phyloP scores from a whole-genome alignment of 2,113 vertebrate species.

The Tetrax tetrax region DNA sequence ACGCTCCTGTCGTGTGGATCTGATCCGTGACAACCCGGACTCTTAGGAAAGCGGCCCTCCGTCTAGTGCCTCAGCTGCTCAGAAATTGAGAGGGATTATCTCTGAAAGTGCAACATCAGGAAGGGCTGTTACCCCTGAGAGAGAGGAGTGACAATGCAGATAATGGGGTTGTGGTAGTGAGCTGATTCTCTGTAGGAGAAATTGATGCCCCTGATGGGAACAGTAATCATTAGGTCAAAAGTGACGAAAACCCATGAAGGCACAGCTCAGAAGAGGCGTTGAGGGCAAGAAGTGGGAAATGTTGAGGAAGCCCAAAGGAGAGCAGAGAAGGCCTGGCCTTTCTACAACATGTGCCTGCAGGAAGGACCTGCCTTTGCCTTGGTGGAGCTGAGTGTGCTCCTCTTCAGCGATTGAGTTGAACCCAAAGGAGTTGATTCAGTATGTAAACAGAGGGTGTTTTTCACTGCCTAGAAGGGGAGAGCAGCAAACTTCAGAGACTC shows the following conservation, averaged over 20 bases:
- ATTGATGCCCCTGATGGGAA: neutral
- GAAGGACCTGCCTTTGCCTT: neutral
- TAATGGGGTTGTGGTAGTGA: neutral
- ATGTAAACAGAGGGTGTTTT: neutral
- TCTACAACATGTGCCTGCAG: neutral
- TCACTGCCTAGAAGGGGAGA: neutral
- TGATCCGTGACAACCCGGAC: neutral
- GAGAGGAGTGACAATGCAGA: neutral
- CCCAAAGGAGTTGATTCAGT: neutral
- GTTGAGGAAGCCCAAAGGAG: neutral
- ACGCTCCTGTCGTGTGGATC: accelerated
- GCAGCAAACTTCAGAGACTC: neutral
- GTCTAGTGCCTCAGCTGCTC: neutral
- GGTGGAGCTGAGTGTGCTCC: neutral
- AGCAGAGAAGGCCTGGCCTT: neutral
- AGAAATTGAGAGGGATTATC: neutral
- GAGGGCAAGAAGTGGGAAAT: neutral
- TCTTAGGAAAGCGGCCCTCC: too few species aligned
- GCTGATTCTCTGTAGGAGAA: neutral
- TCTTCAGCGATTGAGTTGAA: neutral
- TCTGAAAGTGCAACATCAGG: accelerated
- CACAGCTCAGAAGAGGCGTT: neutral
- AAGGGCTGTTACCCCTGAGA: neutral
- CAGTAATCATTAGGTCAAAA: neutral
- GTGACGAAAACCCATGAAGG: neutral